A percentile compares a stretch with the other conserved stretches of the same genome.
phyloP scores from a whole-genome alignment of 2,113 vertebrate species.

The Sitta europaea region DNA sequence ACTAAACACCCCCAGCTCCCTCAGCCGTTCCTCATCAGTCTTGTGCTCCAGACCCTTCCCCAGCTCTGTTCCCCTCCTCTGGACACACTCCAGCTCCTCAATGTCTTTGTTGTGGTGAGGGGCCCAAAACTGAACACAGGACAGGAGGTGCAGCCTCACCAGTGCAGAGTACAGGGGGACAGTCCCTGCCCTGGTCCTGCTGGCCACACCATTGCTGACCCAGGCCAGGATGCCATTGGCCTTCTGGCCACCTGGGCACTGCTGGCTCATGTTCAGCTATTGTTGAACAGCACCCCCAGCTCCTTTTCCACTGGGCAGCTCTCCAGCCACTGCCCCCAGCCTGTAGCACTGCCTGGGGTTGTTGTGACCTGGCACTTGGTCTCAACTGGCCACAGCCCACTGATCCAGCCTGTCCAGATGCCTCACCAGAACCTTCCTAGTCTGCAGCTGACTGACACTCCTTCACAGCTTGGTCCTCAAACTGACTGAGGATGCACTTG shows the following conservation, averaged over 20 bases:
- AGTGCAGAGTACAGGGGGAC: accelerated
- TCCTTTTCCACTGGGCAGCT: not conserved
- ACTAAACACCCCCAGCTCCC: not conserved
- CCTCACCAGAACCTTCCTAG: not conserved
- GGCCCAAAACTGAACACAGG: not conserved
- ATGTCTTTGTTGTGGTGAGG: not conserved
- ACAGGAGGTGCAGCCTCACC: not conserved
- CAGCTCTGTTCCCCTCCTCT: not conserved
- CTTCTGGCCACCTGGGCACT: not conserved
- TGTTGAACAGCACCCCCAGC: accelerated
- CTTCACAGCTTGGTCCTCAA: accelerated
- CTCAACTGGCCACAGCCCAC: not conserved
- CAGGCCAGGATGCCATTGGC: not conserved
- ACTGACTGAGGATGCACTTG: not conserved
- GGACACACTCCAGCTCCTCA: accelerated
- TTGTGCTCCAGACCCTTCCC: not conserved
- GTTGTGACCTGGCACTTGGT: not conserved
- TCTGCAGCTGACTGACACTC: not conserved
- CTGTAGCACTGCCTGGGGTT: not conserved
- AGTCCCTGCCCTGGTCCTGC: not conserved
- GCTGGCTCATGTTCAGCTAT: not conserved
- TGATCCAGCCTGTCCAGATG: not conserved
- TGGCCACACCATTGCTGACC: not conserved
- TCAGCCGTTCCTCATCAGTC: not conserved
- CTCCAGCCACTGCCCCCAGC: not conserved